Percentiles rank a stretch among this genome's conserved stretches.
Conservation (phyloP, 2,888 invertebrate genomes). For the Maniola hyperantus region DNA sequence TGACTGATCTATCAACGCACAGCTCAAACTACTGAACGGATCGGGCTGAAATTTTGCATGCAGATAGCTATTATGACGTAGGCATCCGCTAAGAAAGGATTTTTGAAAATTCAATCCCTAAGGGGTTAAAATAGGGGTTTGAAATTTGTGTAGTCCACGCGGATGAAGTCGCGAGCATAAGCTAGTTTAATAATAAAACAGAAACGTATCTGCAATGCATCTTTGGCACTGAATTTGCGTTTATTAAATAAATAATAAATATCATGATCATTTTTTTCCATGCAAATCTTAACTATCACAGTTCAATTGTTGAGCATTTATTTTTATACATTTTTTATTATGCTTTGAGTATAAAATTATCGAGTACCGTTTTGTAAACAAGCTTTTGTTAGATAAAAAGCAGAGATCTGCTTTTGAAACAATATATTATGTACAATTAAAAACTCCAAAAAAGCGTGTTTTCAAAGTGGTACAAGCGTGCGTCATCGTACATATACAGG, state of each 20-base stretch:
- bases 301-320: conserved; percentile 71
- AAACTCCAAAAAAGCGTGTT: conserved; percentile 42
- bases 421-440: conserved; percentile 34
- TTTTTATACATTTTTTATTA: conserved; percentile 63
- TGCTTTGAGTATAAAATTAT: conserved; percentile 58
- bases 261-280: conserved; percentile 58
- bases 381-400: conserved; percentile 42
- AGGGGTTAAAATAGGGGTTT: too few species aligned
- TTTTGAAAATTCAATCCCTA: too few species aligned
- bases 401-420: conserved; percentile 40
- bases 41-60: too few species aligned
- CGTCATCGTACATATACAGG: conserved; percentile 38
- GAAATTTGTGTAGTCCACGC: too few species aligned
- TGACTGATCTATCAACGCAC: too few species aligned
- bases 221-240: conserved; percentile 79
- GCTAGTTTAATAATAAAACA: conserved; percentile 39
- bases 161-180: too few species aligned
- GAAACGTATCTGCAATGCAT: conserved; percentile 68
- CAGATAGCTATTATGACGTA: too few species aligned
- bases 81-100: too few species aligned
- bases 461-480: conserved; percentile 58
- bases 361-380: conserved; percentile 56
- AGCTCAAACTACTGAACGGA: too few species aligned
- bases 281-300: conserved; percentile 73
- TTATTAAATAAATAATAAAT: conserved; percentile 68